phyloP scores from a whole-genome alignment of 1,140 invertebrate genomes.

The Euura saliciscinereae region DNA sequence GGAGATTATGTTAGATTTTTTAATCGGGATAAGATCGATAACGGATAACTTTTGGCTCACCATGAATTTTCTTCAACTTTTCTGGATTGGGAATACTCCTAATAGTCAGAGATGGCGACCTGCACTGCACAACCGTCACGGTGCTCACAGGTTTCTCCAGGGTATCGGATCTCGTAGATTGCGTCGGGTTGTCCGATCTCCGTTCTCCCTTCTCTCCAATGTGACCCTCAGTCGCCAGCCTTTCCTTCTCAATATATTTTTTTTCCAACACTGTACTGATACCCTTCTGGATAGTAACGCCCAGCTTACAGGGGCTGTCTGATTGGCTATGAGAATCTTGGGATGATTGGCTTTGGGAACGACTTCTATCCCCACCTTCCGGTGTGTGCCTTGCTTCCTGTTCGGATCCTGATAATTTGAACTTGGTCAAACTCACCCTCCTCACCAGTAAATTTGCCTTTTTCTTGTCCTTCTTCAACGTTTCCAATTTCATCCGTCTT shows the following conservation, averaged over 20 bases:
- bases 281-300: slow-evolving; percentile 24
- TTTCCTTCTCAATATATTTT: background rate
- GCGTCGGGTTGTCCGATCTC: slow-evolving; percentile 34
- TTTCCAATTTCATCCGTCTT: slow-evolving; percentile 27
- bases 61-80: background rate
- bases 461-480: slow-evolving; percentile 41
- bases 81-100: slow-evolving; percentile 21
- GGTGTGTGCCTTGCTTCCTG: slow-evolving; percentile 44
- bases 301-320: slow-evolving; percentile 30
- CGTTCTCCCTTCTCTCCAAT: background rate
- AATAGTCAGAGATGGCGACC: slow-evolving; percentile 48
- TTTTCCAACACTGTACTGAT: slow-evolving; percentile 9
- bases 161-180: background rate
- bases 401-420: slow-evolving; percentile 39
- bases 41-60: background rate
- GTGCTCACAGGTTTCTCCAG: slow-evolving; percentile 44
- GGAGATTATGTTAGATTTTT: too few species aligned
- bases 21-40: background rate
- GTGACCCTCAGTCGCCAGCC: background rate
- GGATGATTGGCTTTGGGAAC: slow-evolving; percentile 49
- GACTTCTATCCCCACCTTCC: slow-evolving; percentile 50
- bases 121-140: slow-evolving; percentile 44
- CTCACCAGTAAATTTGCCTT: slow-evolving; percentile 44
- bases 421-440: slow-evolving; percentile 50
- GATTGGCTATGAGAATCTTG: slow-evolving; percentile 45